Percentiles rank a stretch among this genome's conserved stretches.
Evolutionary conservation across 1,140 invertebrate species (phyloP).

Genomic region (Drosophila melanica): DNA sequence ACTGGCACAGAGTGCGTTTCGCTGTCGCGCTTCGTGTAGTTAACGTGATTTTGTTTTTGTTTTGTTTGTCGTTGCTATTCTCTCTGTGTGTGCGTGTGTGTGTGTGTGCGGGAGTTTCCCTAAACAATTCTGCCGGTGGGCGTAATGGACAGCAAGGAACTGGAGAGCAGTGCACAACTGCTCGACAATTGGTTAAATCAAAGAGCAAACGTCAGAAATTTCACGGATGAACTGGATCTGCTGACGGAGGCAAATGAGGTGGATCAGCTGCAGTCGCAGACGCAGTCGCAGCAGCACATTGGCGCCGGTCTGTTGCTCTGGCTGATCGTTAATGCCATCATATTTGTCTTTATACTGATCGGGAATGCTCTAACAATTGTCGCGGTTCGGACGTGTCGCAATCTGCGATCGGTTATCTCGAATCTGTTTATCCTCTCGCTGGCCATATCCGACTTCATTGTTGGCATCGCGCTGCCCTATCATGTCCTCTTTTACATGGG

Average conservation of each 20-base stretch:
- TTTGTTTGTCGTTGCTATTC: background rate
- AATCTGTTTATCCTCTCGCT: slow-evolving; percentile 90
- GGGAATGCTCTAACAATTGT: slow-evolving; percentile 90
- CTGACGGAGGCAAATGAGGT: background rate
- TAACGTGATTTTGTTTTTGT: slow-evolving; percentile 3
- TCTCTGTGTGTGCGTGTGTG: slow-evolving; percentile 6
- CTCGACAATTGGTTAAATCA: slow-evolving; percentile 22
- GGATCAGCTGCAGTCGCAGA: background rate
- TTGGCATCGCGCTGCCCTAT: slow-evolving; percentile 89
- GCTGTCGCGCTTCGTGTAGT: slow-evolving; percentile 20
- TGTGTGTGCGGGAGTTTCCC: slow-evolving; percentile 38
- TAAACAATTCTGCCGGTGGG: background rate
- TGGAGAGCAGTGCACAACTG: slow-evolving; percentile 7
- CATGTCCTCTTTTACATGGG: slow-evolving; percentile 89
- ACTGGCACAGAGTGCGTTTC: slow-evolving; percentile 56
- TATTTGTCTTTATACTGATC: slow-evolving; percentile 87
- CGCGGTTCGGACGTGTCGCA: slow-evolving; percentile 88
- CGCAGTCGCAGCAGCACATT: background rate
- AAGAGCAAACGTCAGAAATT: background rate
- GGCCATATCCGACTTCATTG: slow-evolving; percentile 89
- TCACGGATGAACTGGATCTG: background rate
- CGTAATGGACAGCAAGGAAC: slow-evolving; percentile 25
- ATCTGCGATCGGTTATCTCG: slow-evolving; percentile 85
- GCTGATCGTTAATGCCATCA: slow-evolving; percentile 87
- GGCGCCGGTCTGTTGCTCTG: slow-evolving; percentile 80